Percentiles rank a stretch among this genome's conserved stretches.
These are phyloP conservation scores for Entosphenus tridentatus DNA, from an alignment of 2,113 vertebrate genomes.

Conservation along the genomic window DNA sequence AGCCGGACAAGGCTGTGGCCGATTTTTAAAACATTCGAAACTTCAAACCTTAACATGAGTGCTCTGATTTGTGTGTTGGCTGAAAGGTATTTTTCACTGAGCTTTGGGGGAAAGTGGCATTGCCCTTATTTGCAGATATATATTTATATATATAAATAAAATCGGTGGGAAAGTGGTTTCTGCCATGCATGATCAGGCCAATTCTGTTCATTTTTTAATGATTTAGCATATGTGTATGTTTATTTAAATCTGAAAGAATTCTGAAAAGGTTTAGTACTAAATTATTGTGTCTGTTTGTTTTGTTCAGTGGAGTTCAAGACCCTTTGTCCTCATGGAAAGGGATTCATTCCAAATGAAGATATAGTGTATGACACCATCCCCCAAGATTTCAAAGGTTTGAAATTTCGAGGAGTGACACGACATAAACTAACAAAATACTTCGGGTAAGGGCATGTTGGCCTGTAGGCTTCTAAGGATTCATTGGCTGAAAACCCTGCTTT, in stretches of 20 bases:
- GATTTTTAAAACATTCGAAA: no score
- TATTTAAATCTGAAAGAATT: no score
- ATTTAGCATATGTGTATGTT: no score
- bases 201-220: neutral
- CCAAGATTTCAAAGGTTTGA: conserved; percentile 43
- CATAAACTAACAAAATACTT: neutral
- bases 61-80: conserved; percentile 11
- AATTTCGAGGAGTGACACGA: neutral
- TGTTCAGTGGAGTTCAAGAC: conserved; percentile 53
- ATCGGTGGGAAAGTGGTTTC: neutral
- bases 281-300: neutral
- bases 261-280: no score
- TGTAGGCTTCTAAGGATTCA: neutral
- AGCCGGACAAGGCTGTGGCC: accelerated
- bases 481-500: neutral
- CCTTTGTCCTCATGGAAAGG: conserved; percentile 74
- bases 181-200: neutral
- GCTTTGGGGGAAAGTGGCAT: conserved; percentile 9
- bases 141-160: neutral
- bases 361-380: conserved; percentile 23
- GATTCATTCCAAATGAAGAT: conserved; percentile 44
- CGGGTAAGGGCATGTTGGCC: conserved; percentile 8
- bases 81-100: conserved; percentile 12
- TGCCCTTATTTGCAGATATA: no score
- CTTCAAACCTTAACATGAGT: neutral